Percentiles rank a stretch among this genome's conserved stretches.
Conservation (phyloP, 1,140 invertebrate genomes). For the Dreissena polymorpha region DNA sequence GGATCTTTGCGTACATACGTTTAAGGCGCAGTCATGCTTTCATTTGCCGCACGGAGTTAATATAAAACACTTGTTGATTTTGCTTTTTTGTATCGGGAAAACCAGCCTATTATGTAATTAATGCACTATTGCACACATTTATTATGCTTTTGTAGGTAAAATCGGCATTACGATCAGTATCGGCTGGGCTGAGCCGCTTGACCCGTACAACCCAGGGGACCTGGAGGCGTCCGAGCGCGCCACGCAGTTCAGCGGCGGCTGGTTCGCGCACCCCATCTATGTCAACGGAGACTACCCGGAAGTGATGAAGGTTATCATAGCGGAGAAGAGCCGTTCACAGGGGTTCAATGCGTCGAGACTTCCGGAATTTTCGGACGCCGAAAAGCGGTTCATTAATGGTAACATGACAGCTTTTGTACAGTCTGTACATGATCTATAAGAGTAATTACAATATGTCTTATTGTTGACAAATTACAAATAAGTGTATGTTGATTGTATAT, state of each 20-base stretch:
- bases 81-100: no score
- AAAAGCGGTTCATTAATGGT: slow-evolving; percentile 29
- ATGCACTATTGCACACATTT: no score
- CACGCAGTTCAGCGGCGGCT: slow-evolving; percentile 70
- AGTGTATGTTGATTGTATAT: no score
- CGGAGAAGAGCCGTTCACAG: slow-evolving; percentile 58
- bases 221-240: slow-evolving; percentile 57
- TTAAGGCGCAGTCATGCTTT: no score
- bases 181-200: slow-evolving; percentile 59
- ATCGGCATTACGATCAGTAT: slow-evolving; percentile 60
- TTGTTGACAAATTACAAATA: no score
- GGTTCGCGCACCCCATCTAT: slow-evolving; percentile 76
- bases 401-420: slow-evolving; percentile 6
- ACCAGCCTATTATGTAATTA: no score
- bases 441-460: neutral
- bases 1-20: no score
- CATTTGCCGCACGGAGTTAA: no score
- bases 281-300: slow-evolving; percentile 77
- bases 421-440: slow-evolving; percentile 32
- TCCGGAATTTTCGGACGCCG: slow-evolving; percentile 46
- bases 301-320: slow-evolving; percentile 65
- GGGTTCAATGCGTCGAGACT: slow-evolving; percentile 62
- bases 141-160: slow-evolving; percentile 43
- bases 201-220: slow-evolving; percentile 49
- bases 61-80: no score